Conservation (phyloP, 2,888 invertebrate genomes). For the Clusia tigrina region DNA sequence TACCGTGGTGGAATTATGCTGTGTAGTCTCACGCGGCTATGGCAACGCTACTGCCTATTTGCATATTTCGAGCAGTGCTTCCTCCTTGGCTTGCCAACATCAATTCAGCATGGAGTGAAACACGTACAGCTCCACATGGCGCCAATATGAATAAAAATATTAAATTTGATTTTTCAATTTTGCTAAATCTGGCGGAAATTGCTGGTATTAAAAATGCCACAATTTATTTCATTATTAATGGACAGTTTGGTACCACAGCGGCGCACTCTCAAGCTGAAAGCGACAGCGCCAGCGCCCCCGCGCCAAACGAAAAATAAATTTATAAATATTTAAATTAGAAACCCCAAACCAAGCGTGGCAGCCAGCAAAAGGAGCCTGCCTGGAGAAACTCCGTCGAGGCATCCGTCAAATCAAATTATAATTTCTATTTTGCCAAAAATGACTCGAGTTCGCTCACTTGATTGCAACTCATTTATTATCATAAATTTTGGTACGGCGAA, state of each 20-base stretch:
- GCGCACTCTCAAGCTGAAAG: background rate
- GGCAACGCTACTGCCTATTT: no score
- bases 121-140: no score
- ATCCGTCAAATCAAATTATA: slow-evolving; percentile 30
- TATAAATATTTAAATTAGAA: slow-evolving; percentile 27
- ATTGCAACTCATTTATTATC: slow-evolving; percentile 32
- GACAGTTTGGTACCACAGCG: background rate
- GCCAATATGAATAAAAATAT: background rate
- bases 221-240: slow-evolving; percentile 15
- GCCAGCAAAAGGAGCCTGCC: background rate
- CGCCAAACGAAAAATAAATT: slow-evolving; percentile 13
- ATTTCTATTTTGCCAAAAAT: slow-evolving; percentile 25
- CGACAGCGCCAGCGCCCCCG: background rate
- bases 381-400: slow-evolving; percentile 9
- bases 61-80: no score
- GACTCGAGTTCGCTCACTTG: slow-evolving; percentile 20
- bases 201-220: slow-evolving; percentile 13
- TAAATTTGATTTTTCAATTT: slow-evolving; percentile 22
- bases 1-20: no score
- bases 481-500: slow-evolving; percentile 22
- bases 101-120: no score
- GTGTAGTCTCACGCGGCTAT: no score
- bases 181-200: slow-evolving; percentile 19
- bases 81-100: no score
- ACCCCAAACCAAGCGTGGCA: background rate